Percentiles rank a stretch among this genome's conserved stretches.
phyloP scores from a whole-genome alignment of 2,797 vertebrate genomes.

The Tapirus indicus region DNA sequence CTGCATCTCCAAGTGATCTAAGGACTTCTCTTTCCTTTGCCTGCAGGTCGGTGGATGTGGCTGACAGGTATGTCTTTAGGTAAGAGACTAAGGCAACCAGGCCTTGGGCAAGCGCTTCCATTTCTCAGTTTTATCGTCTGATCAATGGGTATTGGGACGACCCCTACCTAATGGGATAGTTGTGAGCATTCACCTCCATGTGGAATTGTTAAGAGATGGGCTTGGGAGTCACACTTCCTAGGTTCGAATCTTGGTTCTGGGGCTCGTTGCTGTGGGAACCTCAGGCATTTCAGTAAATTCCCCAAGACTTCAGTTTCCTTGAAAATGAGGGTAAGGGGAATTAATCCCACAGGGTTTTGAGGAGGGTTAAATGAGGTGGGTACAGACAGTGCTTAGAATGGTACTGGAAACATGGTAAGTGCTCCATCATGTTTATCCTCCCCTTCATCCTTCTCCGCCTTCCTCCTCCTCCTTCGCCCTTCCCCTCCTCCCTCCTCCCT shows the following conservation, averaged over 20 bases:
- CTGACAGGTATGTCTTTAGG: accelerated
- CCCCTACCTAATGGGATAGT: neutral
- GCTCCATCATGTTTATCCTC: neutral
- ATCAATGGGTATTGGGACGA: neutral
- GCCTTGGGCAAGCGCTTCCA: neutral
- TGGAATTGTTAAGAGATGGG: accelerated
- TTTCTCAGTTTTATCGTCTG: neutral
- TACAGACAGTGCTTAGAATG: neutral
- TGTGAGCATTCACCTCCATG: neutral
- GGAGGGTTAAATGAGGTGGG: neutral
- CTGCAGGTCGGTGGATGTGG: neutral
- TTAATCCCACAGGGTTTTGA: neutral
- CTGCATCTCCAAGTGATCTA: neutral
- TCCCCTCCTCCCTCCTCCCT: accelerated
- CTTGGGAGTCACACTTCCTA: neutral
- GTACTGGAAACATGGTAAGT: neutral
- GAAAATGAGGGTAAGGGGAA: neutral
- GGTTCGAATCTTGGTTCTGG: neutral
- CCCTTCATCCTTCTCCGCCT: too few species aligned
- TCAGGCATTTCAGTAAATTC: neutral
- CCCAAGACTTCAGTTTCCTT: neutral
- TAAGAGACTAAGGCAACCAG: neutral
- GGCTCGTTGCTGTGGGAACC: neutral
- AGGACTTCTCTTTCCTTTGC: neutral
- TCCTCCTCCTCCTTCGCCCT: accelerated